Conservation (phyloP, 2,888 invertebrate species). For the Bruchidius siliquastri region DNA sequence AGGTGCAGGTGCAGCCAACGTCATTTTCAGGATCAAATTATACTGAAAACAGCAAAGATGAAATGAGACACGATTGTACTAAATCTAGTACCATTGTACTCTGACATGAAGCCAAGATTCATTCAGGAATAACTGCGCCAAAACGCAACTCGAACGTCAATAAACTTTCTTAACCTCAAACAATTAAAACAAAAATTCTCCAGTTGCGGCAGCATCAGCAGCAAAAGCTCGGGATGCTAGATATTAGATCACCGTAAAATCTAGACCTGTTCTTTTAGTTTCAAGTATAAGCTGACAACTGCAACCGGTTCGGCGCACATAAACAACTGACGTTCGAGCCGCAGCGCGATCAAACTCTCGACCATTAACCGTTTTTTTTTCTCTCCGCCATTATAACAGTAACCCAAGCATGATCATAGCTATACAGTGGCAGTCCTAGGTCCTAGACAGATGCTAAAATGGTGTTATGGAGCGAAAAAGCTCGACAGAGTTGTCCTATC, state of each 20-base stretch:
- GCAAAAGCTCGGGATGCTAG: not conserved
- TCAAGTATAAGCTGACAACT: not conserved
- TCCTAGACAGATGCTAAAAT: not conserved
- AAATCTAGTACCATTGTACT: too few species aligned
- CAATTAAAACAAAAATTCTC: not conserved
- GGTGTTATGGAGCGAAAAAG: not conserved
- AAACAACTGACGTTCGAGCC: not conserved
- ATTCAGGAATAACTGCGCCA: too few species aligned
- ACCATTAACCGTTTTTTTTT: not conserved
- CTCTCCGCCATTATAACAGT: not conserved
- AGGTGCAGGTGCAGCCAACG: too few species aligned
- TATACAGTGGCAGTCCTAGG: not conserved
- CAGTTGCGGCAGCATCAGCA: not conserved
- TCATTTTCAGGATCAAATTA: too few species aligned
- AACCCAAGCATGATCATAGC: not conserved
- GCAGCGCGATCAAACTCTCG: not conserved
- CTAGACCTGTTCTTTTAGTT: not conserved
- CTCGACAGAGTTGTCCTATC: not conserved
- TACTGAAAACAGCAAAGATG: too few species aligned
- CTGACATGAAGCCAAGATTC: too few species aligned
- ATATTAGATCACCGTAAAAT: not conserved
- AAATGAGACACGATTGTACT: too few species aligned
- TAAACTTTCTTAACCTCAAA: not conserved
- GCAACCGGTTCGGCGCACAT: not conserved
- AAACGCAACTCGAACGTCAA: not conserved